Percentiles rank a stretch among this genome's conserved stretches.
Evolutionary conservation across 53 echinoderm and acorn worm species (phyloP).

Genomic region (Paelopatides confundens): DNA sequence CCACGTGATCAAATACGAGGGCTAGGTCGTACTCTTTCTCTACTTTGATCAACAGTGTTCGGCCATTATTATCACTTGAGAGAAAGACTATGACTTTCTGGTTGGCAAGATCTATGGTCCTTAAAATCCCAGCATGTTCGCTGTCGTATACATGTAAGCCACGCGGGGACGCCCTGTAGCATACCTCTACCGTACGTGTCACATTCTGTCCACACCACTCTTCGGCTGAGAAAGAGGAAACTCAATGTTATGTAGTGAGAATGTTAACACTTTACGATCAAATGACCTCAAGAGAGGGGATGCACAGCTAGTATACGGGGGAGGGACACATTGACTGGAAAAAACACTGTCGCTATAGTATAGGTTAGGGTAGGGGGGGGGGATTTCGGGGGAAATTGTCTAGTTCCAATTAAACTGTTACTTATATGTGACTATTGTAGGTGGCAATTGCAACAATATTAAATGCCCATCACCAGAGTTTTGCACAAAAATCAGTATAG

Average conservation of each 20-base stretch:
- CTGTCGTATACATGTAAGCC: slow-evolving; percentile 33
- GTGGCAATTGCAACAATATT: no score
- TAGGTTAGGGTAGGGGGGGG: no score
- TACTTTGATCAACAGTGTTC: slow-evolving; percentile 57
- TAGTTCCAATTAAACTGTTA: no score
- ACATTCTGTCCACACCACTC: slow-evolving; percentile 60
- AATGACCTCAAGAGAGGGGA: no score
- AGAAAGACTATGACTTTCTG: slow-evolving; percentile 62
- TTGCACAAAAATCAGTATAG: no score
- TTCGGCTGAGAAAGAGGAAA: slow-evolving; percentile 22
- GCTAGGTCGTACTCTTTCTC: slow-evolving; percentile 74
- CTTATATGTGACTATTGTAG: no score
- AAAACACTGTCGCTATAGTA: no score
- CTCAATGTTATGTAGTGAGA: neutral
- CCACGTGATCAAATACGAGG: slow-evolving; percentile 59
- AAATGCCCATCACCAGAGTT: no score
- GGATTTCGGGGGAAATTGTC: no score
- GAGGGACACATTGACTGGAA: no score
- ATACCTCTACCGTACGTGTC: slow-evolving; percentile 41
- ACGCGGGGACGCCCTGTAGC: slow-evolving; percentile 37
- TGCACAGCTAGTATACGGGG: no score
- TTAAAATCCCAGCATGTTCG: neutral
- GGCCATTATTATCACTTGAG: slow-evolving; percentile 48
- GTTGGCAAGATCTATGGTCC: slow-evolving; percentile 52
- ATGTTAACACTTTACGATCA: neutral